Evolutionary conservation across 2,113 vertebrate species (phyloP).

Genomic region (Propithecus coquereli): DNA sequence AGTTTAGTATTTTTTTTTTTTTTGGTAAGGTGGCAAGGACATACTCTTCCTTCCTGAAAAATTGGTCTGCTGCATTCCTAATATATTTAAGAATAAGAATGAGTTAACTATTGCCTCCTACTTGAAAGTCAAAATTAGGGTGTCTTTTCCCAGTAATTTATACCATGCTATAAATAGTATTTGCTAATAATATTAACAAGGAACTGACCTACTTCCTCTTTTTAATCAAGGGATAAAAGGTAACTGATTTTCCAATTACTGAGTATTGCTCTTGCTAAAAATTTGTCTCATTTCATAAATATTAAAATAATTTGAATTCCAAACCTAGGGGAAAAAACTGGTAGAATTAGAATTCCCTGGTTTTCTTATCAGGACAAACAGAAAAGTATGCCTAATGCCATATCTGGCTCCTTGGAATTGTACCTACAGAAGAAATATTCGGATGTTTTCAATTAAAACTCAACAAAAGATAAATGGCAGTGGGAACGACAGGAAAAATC

Average conservation of each 20-base stretch:
- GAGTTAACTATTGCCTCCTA: conserved; percentile 53
- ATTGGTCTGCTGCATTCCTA: conserved; percentile 7
- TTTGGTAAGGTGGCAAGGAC: conserved; percentile 35
- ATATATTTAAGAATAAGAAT: conserved; percentile 59
- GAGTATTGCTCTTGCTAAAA: conserved; percentile 31
- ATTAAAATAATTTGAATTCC: conserved; percentile 60
- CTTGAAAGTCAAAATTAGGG: conserved; percentile 67
- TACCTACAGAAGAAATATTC: conserved; percentile 18
- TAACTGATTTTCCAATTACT: conserved; percentile 58
- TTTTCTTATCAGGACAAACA: conserved; percentile 39
- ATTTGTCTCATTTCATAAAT: conserved; percentile 53
- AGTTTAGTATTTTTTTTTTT: neutral
- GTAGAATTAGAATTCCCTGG: neutral
- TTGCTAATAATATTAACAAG: conserved; percentile 62
- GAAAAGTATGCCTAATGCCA: neutral
- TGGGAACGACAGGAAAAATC: conserved; percentile 23
- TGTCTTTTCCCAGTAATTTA: conserved; percentile 51
- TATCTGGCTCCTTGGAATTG: neutral
- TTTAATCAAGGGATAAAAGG: conserved; percentile 64
- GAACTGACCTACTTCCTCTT: conserved; percentile 59
- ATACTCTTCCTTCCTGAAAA: conserved; percentile 57
- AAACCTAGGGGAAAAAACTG: neutral
- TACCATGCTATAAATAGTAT: conserved; percentile 56
- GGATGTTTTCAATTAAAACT: conserved; percentile 44
- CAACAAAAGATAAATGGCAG: conserved; percentile 39